Percentiles rank a stretch among this genome's conserved stretches.
These are phyloP conservation scores for Trichonephila inaurata DNA, from an alignment of 1,140 invertebrate species.

Conservation along the genomic window DNA sequence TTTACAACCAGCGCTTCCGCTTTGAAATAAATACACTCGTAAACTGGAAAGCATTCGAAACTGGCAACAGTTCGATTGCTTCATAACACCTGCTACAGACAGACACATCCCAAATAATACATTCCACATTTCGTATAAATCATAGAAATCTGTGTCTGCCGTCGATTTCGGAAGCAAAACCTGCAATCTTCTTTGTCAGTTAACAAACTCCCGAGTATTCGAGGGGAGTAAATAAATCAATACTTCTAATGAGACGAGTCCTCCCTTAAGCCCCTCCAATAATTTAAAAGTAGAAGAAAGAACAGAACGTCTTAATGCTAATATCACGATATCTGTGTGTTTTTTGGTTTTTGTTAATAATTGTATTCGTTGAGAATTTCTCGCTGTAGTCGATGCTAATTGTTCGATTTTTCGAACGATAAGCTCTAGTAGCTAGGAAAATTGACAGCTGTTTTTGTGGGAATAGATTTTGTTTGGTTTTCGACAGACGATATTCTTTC, in stretches of 20 bases:
- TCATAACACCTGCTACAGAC: neutral
- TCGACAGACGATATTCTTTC: too few species aligned
- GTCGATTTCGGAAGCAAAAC: conserved; percentile 4
- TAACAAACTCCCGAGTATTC: neutral
- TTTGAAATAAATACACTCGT: neutral
- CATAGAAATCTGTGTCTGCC: neutral
- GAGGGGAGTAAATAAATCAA: conserved; percentile 5
- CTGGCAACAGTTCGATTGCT: neutral
- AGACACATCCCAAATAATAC: conserved; percentile 21
- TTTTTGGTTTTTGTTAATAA: neutral
- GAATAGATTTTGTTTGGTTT: too few species aligned
- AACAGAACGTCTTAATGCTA: conserved; percentile 12
- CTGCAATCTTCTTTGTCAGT: conserved; percentile 4
- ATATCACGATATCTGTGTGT: neutral
- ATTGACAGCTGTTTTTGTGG: neutral
- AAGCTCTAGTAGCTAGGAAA: neutral
- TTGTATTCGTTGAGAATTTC: neutral
- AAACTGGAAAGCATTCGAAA: neutral
- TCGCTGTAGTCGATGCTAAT: neutral
- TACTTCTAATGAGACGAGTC: neutral
- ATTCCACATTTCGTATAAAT: neutral
- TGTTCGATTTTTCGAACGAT: neutral
- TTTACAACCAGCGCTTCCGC: neutral
- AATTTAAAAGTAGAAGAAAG: neutral
- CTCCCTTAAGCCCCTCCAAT: neutral